Evolutionary conservation across 2,797 vertebrate species (phyloP), one percentile per base, ranked within the genome.

Genomic region (Microctenopoma steveboyesi): DNA sequence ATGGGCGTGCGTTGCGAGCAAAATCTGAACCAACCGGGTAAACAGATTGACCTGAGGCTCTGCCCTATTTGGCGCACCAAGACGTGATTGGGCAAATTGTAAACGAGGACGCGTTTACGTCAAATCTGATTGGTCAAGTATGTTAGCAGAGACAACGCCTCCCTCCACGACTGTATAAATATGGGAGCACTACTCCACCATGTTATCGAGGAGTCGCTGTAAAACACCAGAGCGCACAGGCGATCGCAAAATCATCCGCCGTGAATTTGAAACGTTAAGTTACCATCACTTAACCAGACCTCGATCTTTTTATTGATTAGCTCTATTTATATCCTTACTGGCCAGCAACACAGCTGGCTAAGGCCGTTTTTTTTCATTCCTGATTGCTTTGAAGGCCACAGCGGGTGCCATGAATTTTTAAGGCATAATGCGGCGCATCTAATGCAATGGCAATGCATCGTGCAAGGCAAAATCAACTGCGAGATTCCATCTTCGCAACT

Each of bases 391-490:
- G 18, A 67, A 72, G 86, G 88, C 92, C 89, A 1, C 50, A 64
- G 42, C 74, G 92, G 91, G 91, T 69, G 86, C 74, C 59, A 95
- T 95, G 93, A 91, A 85, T 88, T 91, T 94, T 89, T 94, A 93
- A 92, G 86, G 86, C 91, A 73, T 85, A 80, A 94, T 93, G 93
- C 91, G 91, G 92, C 89, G 76, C 52, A 81, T 82, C 52, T 93
- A 92, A 93, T 49, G 93, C 92, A 86, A 86, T 56, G 94, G 94
- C 93, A 81, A 95, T 95, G 94, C 94, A 93, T 90, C 69, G 80
- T 83, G 87, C 90, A 92, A 88, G 74, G 85, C 81, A 84, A 86
- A 69, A 79, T 4, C 72, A 69, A 69, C 56, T 7, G 79, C 91
- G 87, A 78, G 25, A 72, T 37, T 86, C 90, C 86, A 89, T 86